Base-by-base conservation (phyloP, 2,113 vertebrate species). In the Rhinichthys klamathensis region DNA sequence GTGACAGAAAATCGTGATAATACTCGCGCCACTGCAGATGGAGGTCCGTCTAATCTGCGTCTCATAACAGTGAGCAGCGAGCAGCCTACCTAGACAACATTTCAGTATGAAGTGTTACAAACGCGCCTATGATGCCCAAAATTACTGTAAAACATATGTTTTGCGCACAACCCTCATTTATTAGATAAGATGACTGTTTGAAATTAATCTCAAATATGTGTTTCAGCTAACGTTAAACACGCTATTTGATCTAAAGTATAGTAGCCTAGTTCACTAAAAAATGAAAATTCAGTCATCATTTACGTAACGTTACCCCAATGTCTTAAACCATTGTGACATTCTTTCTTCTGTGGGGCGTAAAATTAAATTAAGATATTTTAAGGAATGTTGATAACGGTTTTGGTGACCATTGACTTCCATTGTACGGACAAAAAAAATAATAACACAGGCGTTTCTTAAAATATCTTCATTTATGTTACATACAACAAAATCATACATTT, bases 1-100 rank as follows among this genome's bases (percentile, higher is more conserved):
- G 38, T 27, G 38, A n/a, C 38, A 44, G 60, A 79, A 79, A 32
- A 41, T 60, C 35, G 58, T 25, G 77, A 63, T 63, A 44, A 63
- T 6, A 61, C 77, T 80, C 56, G n/a, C 23, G 25, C 23, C 56
- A 44, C 77, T 79, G 77, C 56, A 79, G 35, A 56, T 44, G 35
- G 6, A 58, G 74, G 32, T 41, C 56, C 32, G 54, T 56, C 74
- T 30, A 25, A 76, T 77, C 76, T 63, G 77, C 16, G 32, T 21
- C 35, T 44, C 35, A 18, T 25, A 8, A 63, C 32, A 21, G n/a
- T n/a, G n/a, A 35, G 3, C 0, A 60, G 12, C 8, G 4, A 60
- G 54, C 54, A 13, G 6, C 10, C 77, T 44, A 63, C 11, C 3
- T 41, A 61, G 77, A 44, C 77, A 80, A 25, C 56, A 63, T 38